These are phyloP conservation scores for Fregetta grallaria DNA, from an alignment of 2,113 vertebrate genomes.

Conservation along the genomic window DNA sequence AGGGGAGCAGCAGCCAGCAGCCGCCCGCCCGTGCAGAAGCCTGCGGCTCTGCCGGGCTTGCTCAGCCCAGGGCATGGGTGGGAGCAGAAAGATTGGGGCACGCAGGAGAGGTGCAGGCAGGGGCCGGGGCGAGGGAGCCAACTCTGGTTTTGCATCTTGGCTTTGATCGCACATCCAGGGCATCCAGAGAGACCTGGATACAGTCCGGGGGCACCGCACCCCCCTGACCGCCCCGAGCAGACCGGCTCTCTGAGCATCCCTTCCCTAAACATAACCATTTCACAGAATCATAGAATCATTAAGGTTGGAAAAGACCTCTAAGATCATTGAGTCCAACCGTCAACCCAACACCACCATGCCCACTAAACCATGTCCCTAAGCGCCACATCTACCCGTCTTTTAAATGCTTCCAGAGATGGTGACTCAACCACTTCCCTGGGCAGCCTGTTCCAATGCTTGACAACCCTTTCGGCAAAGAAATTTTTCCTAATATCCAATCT, in stretches of 20 bases:
- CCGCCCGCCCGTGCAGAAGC: accelerated
- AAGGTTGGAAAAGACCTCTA: no score
- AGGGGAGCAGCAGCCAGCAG: neutral
- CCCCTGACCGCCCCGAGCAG: accelerated
- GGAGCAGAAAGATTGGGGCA: neutral
- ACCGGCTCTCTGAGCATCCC: neutral
- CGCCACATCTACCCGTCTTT: no score
- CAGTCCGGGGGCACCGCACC: neutral
- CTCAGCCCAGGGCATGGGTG: neutral
- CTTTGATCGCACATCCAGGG: neutral
- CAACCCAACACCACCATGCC: no score
- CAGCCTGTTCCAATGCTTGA: no score
- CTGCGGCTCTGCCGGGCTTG: neutral
- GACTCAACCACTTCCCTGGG: no score
- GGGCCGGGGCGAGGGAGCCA: neutral
- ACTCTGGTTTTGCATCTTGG: accelerated
- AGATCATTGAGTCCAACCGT: no score
- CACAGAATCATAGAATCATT: no score
- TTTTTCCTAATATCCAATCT: no score
- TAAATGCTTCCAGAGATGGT: no score
- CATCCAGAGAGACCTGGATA: neutral
- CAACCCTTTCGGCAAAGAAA: no score
- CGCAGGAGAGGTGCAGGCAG: neutral
- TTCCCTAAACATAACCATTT: neutral
- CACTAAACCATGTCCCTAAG: no score